Evolutionary conservation across 53 echinoderm and acorn worm species (phyloP), one percentile per base, ranked within the genome.

Genomic region (Apostichopus leukothele): DNA sequence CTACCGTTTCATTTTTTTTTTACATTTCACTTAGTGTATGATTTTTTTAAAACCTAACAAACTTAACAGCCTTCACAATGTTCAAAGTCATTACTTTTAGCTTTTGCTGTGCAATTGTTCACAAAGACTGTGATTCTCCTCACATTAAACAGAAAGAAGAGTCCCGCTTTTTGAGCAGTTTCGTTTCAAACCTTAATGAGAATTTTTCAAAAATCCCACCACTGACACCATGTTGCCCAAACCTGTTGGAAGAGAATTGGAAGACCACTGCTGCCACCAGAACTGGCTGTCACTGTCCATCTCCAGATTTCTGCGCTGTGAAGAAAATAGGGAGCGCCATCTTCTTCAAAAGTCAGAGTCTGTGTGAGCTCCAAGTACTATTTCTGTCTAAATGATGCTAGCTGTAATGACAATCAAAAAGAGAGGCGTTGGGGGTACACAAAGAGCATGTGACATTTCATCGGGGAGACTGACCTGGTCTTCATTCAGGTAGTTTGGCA

Each of bases 401-500:
- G 85, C 85, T 85, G 85, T 50, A 85, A 85, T 27, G 63, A 67
- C 7, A 60, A 85, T 85, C 85, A 85, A 67, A 85, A 85, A 85
- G 51, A 85, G 60, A 39, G 12, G 67, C 14, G 66, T 85, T 85
- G 85, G 66, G 85, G 67, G 11, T 6, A 55, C 81, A 54, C 54
- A 53, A 81, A 78, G n/a, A 53, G 39, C 39, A 21, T 23, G 22
- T 79, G 59, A 54, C 52, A 52, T 81, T 51, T 55, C 84, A 25
- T 21, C 16, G n/a, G 53, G 51, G 7, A 51, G 55, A 25, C 89
- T 92, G 91, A 96, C 96, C 95, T 97, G 97, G 79, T 97, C 97
- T 79, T 97, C 97, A 21, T 95, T 97, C 84, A 97, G 89, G 60
- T 97, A 97, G 85, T 97, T 97, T n/a, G 97, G 97, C 87, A 97